Conservation (phyloP, 2,888 invertebrate species). For the Choreutis nemorana region DNA sequence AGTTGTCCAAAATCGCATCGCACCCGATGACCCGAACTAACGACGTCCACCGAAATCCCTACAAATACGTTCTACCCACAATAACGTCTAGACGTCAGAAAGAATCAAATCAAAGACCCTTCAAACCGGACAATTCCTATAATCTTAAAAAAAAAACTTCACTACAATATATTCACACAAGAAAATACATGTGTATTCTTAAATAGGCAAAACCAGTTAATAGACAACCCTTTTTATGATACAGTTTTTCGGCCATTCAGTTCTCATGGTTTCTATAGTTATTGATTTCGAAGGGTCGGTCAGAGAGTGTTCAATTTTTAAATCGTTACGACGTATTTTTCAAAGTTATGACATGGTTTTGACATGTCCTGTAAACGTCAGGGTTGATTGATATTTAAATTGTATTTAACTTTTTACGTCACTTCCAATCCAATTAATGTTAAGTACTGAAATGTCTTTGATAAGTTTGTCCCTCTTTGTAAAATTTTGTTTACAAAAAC, state of each 20-base stretch:
- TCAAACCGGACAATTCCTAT: conserved; percentile 15
- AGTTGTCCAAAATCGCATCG: conserved; percentile 63
- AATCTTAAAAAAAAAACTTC: too few species aligned
- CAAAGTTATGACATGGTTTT: conserved; percentile 43
- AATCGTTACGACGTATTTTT: conserved; percentile 51
- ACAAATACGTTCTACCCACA: conserved; percentile 31
- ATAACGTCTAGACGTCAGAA: conserved; percentile 22
- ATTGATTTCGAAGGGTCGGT: conserved; percentile 46
- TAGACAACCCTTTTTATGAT: too few species aligned
- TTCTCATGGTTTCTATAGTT: too few species aligned
- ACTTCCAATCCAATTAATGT: too few species aligned
- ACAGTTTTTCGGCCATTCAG: too few species aligned
- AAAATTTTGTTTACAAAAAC: too few species aligned
- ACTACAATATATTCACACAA: conserved; percentile 50
- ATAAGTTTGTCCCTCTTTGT: too few species aligned
- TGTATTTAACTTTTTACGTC: too few species aligned
- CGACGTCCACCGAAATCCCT: conserved; percentile 58
- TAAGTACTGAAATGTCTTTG: too few species aligned
- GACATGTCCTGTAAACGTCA: conserved; percentile 44
- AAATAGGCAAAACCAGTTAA: conserved; percentile 62
- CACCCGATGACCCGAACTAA: conserved; percentile 59
- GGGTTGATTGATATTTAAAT: conserved; percentile 35
- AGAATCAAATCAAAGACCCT: conserved; percentile 24
- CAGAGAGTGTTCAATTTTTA: conserved; percentile 29
- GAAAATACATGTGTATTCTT: conserved; percentile 63